Evolutionary conservation across 2,888 invertebrate species (phyloP), one percentile per base, ranked within the genome.

Genomic region (Trichacis sp.): DNA sequence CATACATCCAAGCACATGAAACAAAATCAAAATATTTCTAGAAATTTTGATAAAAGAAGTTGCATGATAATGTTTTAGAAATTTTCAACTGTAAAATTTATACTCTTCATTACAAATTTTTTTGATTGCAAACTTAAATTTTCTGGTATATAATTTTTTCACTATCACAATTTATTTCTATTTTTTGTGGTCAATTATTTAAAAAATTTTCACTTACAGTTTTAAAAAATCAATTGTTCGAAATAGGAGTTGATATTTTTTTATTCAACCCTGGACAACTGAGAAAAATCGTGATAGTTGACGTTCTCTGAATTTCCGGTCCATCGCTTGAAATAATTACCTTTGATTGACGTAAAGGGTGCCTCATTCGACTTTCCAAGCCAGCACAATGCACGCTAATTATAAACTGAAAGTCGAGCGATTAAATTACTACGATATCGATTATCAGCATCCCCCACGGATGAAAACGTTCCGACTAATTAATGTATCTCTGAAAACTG

Each of bases 391-490:
- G 12, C 8, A 4, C 14, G 15, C 40, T 40, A 40, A 40, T 40
- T 40, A 40, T 40, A 40, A 40, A 15, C 14, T 40, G 40, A 33
- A 33, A 33, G 33, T 33, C 33, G 33, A 33, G 33, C n/a, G 33
- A 33, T 33, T 33, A 9, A 33, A 40, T 40, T 15, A 40, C 15
- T 15, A 14, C 4, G 40, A 12, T 40, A 40, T 40, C 14, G 40
- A 40, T 40, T 15, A 15, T 15, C 3, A 9, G 15, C 4, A 12
- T 5, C 6, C 12, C 40, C 2, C 40, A 14, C 5, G 14, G 15
- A 40, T 40, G 9, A 12, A 2, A n/a, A 5, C 40, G 40, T 40
- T 12, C 12, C 40, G 14, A 15, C 15, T 33, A 33, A 33, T 33
- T 33, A 40, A 40, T 40, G 15, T 40, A 15, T 15, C 15, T 40